Base-by-base conservation (phyloP, 2,888 invertebrate genomes). In the Acronicta leporina region DNA sequence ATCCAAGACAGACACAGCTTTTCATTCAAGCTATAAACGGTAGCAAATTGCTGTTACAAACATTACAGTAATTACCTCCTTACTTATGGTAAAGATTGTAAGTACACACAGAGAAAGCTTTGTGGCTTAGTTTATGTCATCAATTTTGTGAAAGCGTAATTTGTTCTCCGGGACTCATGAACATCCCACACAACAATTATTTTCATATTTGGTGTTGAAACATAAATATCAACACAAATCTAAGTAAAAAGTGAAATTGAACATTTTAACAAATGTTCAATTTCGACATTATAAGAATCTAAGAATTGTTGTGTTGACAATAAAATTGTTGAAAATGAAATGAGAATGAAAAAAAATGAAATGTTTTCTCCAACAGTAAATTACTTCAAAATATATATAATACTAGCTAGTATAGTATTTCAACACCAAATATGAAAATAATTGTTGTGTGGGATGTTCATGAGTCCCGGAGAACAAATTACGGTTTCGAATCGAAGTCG, bases 71-170 rank as follows among this genome's bases (percentile, higher is more conserved):
- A 40, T 59, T 71, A 52, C 27, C 20, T 40, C n/a, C 20, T 51
- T 25, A 40, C 54, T 35, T 35, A 40, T 33, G 41, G 41, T 55
- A 52, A 72, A 54, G 48, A 59, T 49, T 49, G 33, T 45, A 50
- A 45, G 27, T 33, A 8, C 6, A 48, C 25, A 9, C 30, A 56
- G 58, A 45, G 70, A 71, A 71, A 71, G 75, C 54, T 45, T 27
- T 59, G 52, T 41, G 46, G 54, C 27, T 56, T 45, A 30, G 44
- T 49, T 56, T 27, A 50, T 40, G 40, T 50, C 45, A 42, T 45
- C 38, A 44, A 25, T 49, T 63, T 69, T 59, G 71, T 70, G 71
- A 71, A 74, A 71, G 71, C 47, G 38, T 72, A 58, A 68, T 68
- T 33, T 53, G 49, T 57, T 51, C 16, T 25, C 57, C 33, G 20